Percentiles rank a stretch among this genome's conserved stretches.
phyloP scores from a whole-genome alignment of 2,888 invertebrate species.

The Teleiodes luculella region DNA sequence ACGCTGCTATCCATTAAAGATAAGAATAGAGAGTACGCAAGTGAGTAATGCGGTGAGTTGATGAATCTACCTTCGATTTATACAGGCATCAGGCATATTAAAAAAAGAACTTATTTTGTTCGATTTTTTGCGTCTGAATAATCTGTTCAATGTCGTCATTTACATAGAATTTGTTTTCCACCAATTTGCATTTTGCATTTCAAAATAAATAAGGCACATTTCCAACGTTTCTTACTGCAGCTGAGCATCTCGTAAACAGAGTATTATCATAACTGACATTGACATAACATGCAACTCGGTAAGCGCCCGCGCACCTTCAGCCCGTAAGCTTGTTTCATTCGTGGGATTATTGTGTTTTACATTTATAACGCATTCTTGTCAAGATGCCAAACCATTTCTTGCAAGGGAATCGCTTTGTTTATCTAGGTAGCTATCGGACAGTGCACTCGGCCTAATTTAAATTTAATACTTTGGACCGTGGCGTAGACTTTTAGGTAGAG shows the following conservation, averaged over 20 bases:
- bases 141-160: too few species aligned
- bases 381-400: constrained; percentile 33
- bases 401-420: constrained; percentile 26
- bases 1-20: constrained; percentile 3
- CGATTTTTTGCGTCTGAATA: background rate
- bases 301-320: background rate
- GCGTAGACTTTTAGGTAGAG: background rate
- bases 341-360: constrained; percentile 33
- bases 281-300: background rate
- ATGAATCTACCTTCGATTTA: too few species aligned
- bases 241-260: background rate
- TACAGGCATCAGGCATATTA: background rate
- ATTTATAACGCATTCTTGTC: constrained; percentile 36
- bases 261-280: background rate
- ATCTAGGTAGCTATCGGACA: constrained; percentile 40
- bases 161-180: background rate
- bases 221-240: background rate
- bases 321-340: background rate
- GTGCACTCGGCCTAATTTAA: constrained; percentile 49
- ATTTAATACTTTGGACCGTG: constrained; percentile 24
- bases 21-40: background rate
- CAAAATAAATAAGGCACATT: background rate
- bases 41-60: background rate
- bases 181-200: background rate
- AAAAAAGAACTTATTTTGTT: background rate